These are phyloP conservation scores for Mellivora capensis DNA, from an alignment of 2,113 vertebrate species.

Conservation along the genomic window DNA sequence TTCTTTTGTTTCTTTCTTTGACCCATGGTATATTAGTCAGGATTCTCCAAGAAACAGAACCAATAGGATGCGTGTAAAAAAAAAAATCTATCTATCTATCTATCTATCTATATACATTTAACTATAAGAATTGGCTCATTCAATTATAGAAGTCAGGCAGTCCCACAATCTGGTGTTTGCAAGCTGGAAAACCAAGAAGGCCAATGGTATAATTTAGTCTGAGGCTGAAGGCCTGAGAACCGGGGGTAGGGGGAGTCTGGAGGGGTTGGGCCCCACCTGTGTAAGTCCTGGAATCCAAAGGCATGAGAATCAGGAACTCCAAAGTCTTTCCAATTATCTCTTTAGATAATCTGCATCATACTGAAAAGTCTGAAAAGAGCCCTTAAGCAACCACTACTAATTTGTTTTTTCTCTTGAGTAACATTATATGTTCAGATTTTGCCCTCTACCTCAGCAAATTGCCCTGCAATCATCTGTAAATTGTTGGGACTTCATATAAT, in stretches of 20 bases:
- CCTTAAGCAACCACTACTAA: slow-evolving; percentile 52
- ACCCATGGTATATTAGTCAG: not conserved
- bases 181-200: not conserved
- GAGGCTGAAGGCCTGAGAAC: not conserved
- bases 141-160: not conserved
- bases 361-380: not conserved
- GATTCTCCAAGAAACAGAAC: not conserved
- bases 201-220: not conserved
- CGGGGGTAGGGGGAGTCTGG: not conserved
- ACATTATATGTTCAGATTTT: slow-evolving; percentile 69
- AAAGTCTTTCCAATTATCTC: not conserved
- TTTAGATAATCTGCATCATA: slow-evolving; percentile 55
- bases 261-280: not conserved
- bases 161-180: not conserved
- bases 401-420: slow-evolving; percentile 72
- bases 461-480: slow-evolving; percentile 60
- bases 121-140: not conserved
- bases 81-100: too few species aligned
- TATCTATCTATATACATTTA: too few species aligned
- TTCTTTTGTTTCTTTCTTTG: not conserved
- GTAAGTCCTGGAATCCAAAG: not conserved
- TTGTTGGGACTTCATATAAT: slow-evolving; percentile 48
- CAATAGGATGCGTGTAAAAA: not conserved
- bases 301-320: not conserved
- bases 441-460: slow-evolving; percentile 44